Evolutionary conservation across 2,113 vertebrate species (phyloP).

Genomic region (Mystacornis crossleyi): DNA sequence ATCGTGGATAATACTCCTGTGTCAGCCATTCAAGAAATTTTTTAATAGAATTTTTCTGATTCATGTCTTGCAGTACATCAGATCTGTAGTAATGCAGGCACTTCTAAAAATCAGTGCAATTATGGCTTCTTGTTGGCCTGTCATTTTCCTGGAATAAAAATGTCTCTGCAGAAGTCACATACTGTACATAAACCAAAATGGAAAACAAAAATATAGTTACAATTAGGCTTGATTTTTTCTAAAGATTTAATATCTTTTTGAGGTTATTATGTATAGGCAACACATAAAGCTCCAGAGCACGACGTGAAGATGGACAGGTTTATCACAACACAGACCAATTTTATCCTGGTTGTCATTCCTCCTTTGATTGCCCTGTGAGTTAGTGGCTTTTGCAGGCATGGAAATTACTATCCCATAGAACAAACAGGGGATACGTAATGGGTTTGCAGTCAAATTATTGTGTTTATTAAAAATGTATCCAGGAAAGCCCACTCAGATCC

Average conservation of each 20-base stretch:
- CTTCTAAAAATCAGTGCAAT: slow-evolving; percentile 93
- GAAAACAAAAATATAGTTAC: slow-evolving; percentile 68
- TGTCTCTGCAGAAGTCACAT: slow-evolving; percentile 62
- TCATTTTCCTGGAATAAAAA: slow-evolving; percentile 83
- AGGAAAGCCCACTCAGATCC: slow-evolving; percentile 38
- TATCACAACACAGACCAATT: not conserved
- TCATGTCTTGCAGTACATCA: slow-evolving; percentile 88
- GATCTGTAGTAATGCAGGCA: slow-evolving; percentile 86
- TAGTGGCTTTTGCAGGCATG: slow-evolving; percentile 17
- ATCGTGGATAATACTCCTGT: slow-evolving; percentile 93
- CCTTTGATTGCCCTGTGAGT: slow-evolving; percentile 45
- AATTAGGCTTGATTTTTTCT: slow-evolving; percentile 62
- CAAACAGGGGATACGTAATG: slow-evolving; percentile 7
- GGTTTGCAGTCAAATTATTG: slow-evolving; percentile 26
- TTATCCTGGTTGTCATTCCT: slow-evolving; percentile 12
- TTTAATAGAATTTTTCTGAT: slow-evolving; percentile 99
- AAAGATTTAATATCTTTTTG: slow-evolving; percentile 6
- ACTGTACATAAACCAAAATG: slow-evolving; percentile 61
- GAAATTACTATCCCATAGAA: not conserved
- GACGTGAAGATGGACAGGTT: not conserved
- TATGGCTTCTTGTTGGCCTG: slow-evolving; percentile 90
- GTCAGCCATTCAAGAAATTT: slow-evolving; percentile 90
- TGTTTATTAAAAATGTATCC: slow-evolving; percentile 62
- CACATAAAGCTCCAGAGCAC: not conserved
- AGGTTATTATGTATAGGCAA: slow-evolving; percentile 59